Evolutionary conservation across 2,888 invertebrate genomes (phyloP).

Genomic region (Drosophila yooni): DNA sequence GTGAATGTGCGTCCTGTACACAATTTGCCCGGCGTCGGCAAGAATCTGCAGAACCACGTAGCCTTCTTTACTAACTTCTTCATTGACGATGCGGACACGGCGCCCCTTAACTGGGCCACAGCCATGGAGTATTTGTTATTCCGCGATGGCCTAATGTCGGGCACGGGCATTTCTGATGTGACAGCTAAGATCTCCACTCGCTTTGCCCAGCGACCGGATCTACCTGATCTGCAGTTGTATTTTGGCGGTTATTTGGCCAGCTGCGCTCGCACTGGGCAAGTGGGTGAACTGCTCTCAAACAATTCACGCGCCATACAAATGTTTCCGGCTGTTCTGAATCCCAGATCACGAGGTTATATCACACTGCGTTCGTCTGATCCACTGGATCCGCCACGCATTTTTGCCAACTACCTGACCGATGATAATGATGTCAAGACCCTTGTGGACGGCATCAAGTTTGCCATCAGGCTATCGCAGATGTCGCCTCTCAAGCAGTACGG

Average conservation of each 20-base stretch:
- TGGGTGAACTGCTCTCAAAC: slow-evolving; percentile 91
- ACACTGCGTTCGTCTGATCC: slow-evolving; percentile 92
- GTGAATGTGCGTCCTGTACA: slow-evolving; percentile 89
- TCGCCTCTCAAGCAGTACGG: slow-evolving; percentile 89
- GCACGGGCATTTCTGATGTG: slow-evolving; percentile 94
- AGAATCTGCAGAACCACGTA: slow-evolving; percentile 94
- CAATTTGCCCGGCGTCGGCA: slow-evolving; percentile 92
- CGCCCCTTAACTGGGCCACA: slow-evolving; percentile 95
- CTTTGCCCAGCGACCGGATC: slow-evolving; percentile 90
- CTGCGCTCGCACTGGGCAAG: slow-evolving; percentile 94
- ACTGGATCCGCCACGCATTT: slow-evolving; percentile 92
- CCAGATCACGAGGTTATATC: slow-evolving; percentile 93
- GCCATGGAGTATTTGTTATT: slow-evolving; percentile 96
- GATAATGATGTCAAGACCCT: slow-evolving; percentile 90
- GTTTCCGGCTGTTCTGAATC: slow-evolving; percentile 93
- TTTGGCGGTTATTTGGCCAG: slow-evolving; percentile 95
- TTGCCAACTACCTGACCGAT: slow-evolving; percentile 89
- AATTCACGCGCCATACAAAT: slow-evolving; percentile 90
- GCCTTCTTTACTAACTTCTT: slow-evolving; percentile 92
- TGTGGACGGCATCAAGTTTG: slow-evolving; percentile 93
- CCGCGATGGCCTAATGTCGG: slow-evolving; percentile 95
- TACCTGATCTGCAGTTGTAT: slow-evolving; percentile 94
- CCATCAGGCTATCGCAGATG: slow-evolving; percentile 90
- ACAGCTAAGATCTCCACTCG: slow-evolving; percentile 93
- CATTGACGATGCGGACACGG: slow-evolving; percentile 93